Base-by-base conservation (phyloP, 1,140 invertebrate species). In the Drosophila paulistorum region DNA sequence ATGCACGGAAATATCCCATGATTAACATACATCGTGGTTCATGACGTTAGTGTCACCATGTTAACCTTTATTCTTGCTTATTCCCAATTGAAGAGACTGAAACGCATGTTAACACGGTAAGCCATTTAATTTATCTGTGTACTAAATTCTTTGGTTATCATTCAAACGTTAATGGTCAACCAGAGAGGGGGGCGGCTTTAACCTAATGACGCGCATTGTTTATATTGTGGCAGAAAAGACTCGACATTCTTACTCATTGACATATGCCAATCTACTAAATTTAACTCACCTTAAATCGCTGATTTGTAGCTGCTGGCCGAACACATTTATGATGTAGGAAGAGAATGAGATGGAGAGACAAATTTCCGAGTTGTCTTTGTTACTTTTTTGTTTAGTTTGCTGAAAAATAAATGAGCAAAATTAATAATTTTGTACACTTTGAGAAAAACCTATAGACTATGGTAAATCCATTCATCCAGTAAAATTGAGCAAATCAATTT, bases 271-370 rank as follows among this genome's bases (percentile, higher is more conserved):
- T 77, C 58, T 62, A 57, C 20, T 67, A 58, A 57, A 35, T 60
- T 35, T 26, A 83, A 83, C 83, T 86, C 65, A 86, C 83, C 83
- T 86, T 87, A 86, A 71, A 70, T 65, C 76, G 65, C 58, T 51
- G 67, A 70, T 69, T 74, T 79, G 62, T 51, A 23, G 45, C 17
- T 23, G 45, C 35, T 65, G 82, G 58, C 61, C 63, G 71, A 73
- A 77, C 71, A 77, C 81, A 84, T 84, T 85, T 80, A 70, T 73
- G 71, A 42, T 61, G 57, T 33, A 42, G 58, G 45, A 65, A 35
- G 20, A 58, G 37, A 59, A 30, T 6, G 33, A 55, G 26, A 67
- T 61, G 66, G 42, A 17, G 41, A 69, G 66, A 57, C 57, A 55
- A 57, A 65, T 67, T 80, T 51, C 17, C 45, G 63, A 71, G 70